Conservation (phyloP, 2,888 invertebrate species). For the Eristalis arbustorum region DNA sequence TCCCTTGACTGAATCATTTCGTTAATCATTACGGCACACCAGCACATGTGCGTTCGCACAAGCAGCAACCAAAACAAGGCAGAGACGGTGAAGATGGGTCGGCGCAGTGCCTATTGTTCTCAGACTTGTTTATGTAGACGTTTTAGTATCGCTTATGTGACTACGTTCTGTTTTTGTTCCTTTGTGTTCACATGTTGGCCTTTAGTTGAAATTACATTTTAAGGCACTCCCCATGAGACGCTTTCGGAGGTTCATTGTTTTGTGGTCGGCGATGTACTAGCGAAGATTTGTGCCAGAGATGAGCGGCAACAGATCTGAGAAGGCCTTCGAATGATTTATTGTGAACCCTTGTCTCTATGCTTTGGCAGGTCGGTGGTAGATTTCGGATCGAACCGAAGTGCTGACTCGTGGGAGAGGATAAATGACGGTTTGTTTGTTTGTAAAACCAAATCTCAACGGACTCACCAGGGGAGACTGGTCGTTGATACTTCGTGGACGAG, state of each 20-base stretch:
- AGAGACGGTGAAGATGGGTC: not conserved
- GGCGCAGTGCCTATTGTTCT: not conserved
- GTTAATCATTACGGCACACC: not conserved
- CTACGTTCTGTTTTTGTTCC: not conserved
- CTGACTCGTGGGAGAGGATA: not conserved
- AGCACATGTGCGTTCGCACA: not conserved
- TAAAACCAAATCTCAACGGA: not conserved
- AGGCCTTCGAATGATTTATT: not conserved
- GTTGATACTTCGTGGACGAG: not conserved
- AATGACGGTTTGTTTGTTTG: not conserved
- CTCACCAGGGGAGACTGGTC: not conserved
- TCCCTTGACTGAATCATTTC: not conserved
- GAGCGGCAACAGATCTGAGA: not conserved
- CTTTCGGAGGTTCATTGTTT: not conserved
- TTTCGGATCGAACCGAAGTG: not conserved
- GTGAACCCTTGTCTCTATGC: not conserved
- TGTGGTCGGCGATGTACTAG: not conserved
- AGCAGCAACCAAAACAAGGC: not conserved
- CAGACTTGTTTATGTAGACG: not conserved
- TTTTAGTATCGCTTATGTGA: not conserved
- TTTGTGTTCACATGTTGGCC: not conserved
- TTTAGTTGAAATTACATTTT: conserved; percentile 3
- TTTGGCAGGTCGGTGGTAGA: not conserved
- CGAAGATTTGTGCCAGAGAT: not conserved
- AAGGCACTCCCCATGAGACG: not conserved